A percentile compares a stretch with the other conserved stretches of the same genome.
phyloP scores from a whole-genome alignment of 2,888 invertebrate genomes.

The Campaea margaritaria region DNA sequence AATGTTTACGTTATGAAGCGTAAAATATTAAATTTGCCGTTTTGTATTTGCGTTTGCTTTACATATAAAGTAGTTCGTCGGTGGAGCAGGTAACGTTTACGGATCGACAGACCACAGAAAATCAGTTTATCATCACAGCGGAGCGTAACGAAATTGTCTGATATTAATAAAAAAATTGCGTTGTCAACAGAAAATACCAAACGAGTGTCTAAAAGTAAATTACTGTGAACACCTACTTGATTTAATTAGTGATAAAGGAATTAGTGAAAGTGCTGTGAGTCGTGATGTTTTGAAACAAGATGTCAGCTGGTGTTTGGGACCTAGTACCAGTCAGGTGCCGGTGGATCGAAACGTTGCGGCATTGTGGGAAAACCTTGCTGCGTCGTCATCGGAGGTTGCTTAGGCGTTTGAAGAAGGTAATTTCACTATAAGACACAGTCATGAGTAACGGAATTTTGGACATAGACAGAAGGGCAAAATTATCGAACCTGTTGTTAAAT shows the following conservation, averaged over 20 bases:
- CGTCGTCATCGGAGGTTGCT: conserved; percentile 76
- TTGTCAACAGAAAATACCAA: neutral
- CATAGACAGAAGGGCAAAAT: no score
- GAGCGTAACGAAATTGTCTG: neutral
- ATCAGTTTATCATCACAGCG: neutral
- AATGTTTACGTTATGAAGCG: neutral
- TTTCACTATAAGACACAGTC: neutral
- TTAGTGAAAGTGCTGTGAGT: conserved; percentile 22
- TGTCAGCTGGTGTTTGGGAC: conserved; percentile 74
- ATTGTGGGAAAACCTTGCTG: conserved; percentile 80
- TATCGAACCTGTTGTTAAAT: no score
- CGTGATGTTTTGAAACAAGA: conserved; percentile 58
- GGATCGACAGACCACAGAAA: neutral
- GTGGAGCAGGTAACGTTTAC: neutral
- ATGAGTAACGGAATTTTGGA: no score
- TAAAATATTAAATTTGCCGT: conserved; percentile 10
- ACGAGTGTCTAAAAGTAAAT: no score
- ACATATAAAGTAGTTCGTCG: no score
- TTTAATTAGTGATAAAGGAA: neutral
- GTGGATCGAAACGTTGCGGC: conserved; percentile 78
- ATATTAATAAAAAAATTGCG: no score
- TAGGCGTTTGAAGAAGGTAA: conserved; percentile 79
- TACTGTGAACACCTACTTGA: neutral
- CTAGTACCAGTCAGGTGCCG: conserved; percentile 75
- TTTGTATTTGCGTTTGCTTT: neutral